Evolutionary conservation across 2,113 vertebrate species (phyloP), one percentile per base, ranked within the genome.

Genomic region (Rissa tridactyla): DNA sequence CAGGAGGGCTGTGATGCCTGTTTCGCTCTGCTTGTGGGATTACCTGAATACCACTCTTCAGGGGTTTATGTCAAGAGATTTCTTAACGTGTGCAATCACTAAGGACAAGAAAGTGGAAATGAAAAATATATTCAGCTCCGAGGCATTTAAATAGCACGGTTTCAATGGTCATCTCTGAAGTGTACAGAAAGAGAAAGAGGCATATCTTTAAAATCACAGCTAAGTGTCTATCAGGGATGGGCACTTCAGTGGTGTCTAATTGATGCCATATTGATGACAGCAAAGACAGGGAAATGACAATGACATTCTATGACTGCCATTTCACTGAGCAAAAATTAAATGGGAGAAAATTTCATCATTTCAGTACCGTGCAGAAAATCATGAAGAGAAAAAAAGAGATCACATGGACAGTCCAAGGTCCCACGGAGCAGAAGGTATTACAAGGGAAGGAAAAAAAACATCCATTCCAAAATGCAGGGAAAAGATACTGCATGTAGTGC

Each of bases 151-250:
- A 93, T 42, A 84, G 44, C 11, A 96, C 25, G 89, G 58, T 75
- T 88, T 94, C 68, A 91, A 46, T 88, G 86, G 86, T 86, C 93
- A 91, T 75, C 82, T 93, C 82, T 87, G 47, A 84, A 81, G 76
- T 60, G n/a, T 34, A 77, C 18, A 57, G 57, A 49, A 95, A 65
- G 8, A 91, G 62, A 40, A 64, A 88, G 29, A 75, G 57, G 55
- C 36, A 36, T 32, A 66, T 52, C 55, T 68, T 62, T 46, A 94
- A 82, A 94, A 77, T 42, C 61, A 79, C 40, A 84, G 61, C 25
- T 38, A 38, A 65, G 34, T 34, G 32, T 71, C 64, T 83, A 66
- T 46, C n/a, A 86, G 61, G 75, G 36, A 86, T 65, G 36, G 52
- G 32, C 13, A 57, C 21, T 89, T 88, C 64, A 80, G 79, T 9